These are phyloP conservation scores for Lordiphosa stackelbergi DNA, from an alignment of 1,140 invertebrate genomes.

Conservation along the genomic window DNA sequence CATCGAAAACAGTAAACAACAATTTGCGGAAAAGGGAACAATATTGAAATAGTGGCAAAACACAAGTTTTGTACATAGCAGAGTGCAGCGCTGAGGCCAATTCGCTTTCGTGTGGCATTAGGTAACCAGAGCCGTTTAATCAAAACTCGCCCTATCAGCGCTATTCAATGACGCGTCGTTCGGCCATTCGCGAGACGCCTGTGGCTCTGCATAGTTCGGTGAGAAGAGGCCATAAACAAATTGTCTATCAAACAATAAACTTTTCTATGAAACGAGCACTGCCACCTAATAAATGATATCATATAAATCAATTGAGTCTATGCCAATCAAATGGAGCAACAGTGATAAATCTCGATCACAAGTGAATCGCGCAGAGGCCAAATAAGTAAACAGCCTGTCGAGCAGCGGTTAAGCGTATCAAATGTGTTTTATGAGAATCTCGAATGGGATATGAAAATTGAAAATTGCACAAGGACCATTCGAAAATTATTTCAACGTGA, in stretches of 20 bases:
- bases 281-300: constrained; percentile 69
- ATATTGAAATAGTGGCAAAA: constrained; percentile 18
- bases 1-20: constrained; percentile 29
- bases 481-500: constrained; percentile 22
- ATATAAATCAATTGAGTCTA: constrained; percentile 70
- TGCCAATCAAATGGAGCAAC: constrained; percentile 69
- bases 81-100: too few species aligned
- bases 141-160: constrained; percentile 33
- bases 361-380: constrained; percentile 36
- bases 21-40: constrained; percentile 11
- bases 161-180: not conserved
- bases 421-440: constrained; percentile 50
- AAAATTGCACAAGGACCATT: constrained; percentile 9
- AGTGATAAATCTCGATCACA: constrained; percentile 60
- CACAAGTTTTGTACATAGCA: constrained; percentile 8
- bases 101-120: constrained; percentile 39
- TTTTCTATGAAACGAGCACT: constrained; percentile 17
- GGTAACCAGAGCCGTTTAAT: constrained; percentile 44
- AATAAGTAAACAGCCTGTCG: constrained; percentile 24
- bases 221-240: constrained; percentile 45
- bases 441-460: constrained; percentile 11
- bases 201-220: constrained; percentile 15
- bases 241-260: constrained; percentile 58
- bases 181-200: constrained; percentile 26
- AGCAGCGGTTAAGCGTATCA: constrained; percentile 27